These are phyloP conservation scores for Drosophila phalerata DNA, from an alignment of 2,888 invertebrate species.

Conservation along the genomic window DNA sequence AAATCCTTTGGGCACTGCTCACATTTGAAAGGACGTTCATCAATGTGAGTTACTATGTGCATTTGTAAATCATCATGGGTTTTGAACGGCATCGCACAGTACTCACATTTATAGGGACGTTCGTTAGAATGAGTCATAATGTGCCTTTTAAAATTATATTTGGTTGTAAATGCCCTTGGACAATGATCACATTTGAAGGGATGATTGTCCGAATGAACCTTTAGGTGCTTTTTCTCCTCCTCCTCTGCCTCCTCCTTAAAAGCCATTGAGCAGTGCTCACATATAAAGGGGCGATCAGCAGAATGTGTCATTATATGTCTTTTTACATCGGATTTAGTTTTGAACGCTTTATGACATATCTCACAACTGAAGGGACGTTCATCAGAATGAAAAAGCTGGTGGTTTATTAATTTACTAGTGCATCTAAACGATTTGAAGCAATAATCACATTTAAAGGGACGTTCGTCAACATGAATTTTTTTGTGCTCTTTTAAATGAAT, in stretches of 20 bases:
- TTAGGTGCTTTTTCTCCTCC: neutral
- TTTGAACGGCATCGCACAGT: neutral
- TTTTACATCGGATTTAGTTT: neutral
- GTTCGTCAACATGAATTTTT: neutral
- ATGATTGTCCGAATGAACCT: neutral
- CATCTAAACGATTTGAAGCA: neutral
- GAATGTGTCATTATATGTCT: neutral
- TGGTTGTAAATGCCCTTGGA: neutral
- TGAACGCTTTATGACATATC: neutral
- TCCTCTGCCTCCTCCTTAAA: neutral
- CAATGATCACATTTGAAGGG: constrained; percentile 4
- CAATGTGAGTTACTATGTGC: neutral
- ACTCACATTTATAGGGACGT: neutral
- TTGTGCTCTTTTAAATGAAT: neutral
- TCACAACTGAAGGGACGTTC: neutral
- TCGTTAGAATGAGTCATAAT: neutral
- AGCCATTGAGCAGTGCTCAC: neutral
- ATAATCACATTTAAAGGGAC: neutral
- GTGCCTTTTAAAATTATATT: neutral
- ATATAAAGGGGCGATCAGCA: neutral
- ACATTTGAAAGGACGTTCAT: neutral
- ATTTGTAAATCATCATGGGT: neutral
- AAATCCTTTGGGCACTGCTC: neutral
- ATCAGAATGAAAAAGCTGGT: neutral
- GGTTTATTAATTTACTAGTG: neutral